These are phyloP conservation scores for Lasioglossum zephyrum DNA, from an alignment of 2,888 invertebrate species.

Conservation along the genomic window DNA sequence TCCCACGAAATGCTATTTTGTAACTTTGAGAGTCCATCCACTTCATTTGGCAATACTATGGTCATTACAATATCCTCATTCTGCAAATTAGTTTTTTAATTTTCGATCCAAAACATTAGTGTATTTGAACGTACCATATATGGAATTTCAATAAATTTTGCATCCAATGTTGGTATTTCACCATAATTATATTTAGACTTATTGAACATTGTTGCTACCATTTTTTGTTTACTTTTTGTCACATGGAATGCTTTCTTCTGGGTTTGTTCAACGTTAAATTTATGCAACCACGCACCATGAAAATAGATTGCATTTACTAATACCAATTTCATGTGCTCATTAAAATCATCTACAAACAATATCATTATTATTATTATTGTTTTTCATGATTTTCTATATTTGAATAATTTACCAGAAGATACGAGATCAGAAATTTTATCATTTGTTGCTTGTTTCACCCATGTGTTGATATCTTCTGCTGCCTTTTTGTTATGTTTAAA, in stretches of 20 bases:
- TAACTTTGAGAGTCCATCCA: slow-evolving; percentile 86
- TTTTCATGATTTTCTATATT: background rate
- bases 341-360: slow-evolving; percentile 85
- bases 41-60: slow-evolving; percentile 89
- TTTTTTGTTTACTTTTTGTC: slow-evolving; percentile 85
- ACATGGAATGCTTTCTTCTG: slow-evolving; percentile 87
- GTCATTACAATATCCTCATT: slow-evolving; percentile 90
- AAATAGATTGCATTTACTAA: slow-evolving; percentile 94
- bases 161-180: slow-evolving; percentile 85
- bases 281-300: slow-evolving; percentile 90
- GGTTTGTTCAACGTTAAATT: slow-evolving; percentile 86
- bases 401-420: slow-evolving; percentile 81
- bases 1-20: slow-evolving; percentile 83
- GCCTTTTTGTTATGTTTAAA: slow-evolving; percentile 85
- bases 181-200: slow-evolving; percentile 86
- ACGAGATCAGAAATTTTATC: slow-evolving; percentile 92
- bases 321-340: slow-evolving; percentile 87
- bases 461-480: slow-evolving; percentile 89
- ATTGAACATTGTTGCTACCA: slow-evolving; percentile 90
- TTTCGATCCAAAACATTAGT: slow-evolving; percentile 2
- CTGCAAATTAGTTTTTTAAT: slow-evolving; percentile 72
- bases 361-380: background rate
- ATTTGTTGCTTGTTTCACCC: slow-evolving; percentile 92
- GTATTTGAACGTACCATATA: slow-evolving; percentile 85
- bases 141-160: slow-evolving; percentile 89